Evolutionary conservation across 2,797 vertebrate species (phyloP).

Genomic region (Lagorchestes hirsutus): DNA sequence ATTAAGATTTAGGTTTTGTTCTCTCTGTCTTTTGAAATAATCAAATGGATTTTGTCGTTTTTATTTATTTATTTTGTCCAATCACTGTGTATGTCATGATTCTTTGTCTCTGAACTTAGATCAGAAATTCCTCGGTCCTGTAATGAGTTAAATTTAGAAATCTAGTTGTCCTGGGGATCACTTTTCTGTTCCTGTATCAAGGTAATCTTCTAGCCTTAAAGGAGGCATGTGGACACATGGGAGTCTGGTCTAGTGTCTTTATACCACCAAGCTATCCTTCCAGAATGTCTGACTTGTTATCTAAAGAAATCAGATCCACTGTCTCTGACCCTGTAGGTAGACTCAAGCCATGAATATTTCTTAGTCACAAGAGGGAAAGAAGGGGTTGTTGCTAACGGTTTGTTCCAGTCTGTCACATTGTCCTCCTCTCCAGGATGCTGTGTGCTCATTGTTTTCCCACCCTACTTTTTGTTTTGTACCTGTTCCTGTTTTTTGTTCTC

Average conservation of each 20-base stretch:
- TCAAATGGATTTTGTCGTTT: background rate
- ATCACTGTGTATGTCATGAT: background rate
- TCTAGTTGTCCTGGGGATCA: background rate
- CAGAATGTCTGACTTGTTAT: background rate
- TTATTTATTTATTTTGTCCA: background rate
- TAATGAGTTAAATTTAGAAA: background rate
- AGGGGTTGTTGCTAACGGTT: background rate
- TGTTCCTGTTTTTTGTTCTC: background rate
- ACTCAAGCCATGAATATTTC: background rate
- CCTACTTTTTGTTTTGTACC: background rate
- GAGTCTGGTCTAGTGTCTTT: background rate
- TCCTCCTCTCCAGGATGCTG: background rate
- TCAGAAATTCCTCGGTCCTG: background rate
- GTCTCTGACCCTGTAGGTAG: background rate
- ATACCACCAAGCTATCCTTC: background rate
- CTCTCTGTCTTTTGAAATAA: background rate
- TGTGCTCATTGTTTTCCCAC: background rate
- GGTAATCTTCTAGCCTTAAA: background rate
- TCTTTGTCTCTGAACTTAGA: background rate
- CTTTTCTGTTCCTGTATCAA: background rate
- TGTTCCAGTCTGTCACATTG: background rate
- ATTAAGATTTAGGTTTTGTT: background rate
- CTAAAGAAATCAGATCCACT: background rate
- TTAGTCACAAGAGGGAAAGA: background rate
- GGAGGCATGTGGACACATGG: background rate